Conservation (phyloP, 2,888 invertebrate species). For the Dryobota labecula region DNA sequence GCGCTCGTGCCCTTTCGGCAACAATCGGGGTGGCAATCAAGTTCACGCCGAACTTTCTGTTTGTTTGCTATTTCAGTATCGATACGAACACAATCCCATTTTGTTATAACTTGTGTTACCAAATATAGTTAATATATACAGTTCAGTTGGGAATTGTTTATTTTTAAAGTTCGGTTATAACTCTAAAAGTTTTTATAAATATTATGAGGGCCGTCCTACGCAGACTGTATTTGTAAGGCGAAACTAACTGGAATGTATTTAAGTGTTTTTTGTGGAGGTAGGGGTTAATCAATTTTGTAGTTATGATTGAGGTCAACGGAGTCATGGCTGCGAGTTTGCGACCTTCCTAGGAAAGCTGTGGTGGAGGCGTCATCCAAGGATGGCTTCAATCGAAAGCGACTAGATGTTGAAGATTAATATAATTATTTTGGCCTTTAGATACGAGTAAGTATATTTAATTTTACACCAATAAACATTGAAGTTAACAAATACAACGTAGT, state of each 20-base stretch:
- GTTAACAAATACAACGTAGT: neutral
- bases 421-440: neutral
- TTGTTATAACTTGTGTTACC: conserved; percentile 20
- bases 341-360: neutral
- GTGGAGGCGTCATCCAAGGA: conserved; percentile 6
- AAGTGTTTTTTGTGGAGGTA: conserved; percentile 7
- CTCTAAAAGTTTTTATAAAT: conserved; percentile 13
- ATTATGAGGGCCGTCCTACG: conserved; percentile 25
- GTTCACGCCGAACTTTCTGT: conserved; percentile 47
- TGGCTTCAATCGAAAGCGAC: neutral
- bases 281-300: neutral
- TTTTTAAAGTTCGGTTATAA: conserved; percentile 34
- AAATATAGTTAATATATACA: conserved; percentile 22
- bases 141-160: conserved; percentile 12
- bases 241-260: conserved; percentile 32
- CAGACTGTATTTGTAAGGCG: conserved; percentile 10
- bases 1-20: conserved; percentile 19
- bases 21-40: conserved; percentile 48
- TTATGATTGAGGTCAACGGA: conserved; percentile 6
- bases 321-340: conserved; percentile 17
- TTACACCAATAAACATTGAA: neutral
- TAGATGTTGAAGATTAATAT: neutral
- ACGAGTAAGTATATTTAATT: neutral
- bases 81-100: conserved; percentile 23
- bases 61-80: conserved; percentile 42